Evolutionary conservation across 2,797 vertebrate species (phyloP).

Genomic region (Pelochelys cantorii): DNA sequence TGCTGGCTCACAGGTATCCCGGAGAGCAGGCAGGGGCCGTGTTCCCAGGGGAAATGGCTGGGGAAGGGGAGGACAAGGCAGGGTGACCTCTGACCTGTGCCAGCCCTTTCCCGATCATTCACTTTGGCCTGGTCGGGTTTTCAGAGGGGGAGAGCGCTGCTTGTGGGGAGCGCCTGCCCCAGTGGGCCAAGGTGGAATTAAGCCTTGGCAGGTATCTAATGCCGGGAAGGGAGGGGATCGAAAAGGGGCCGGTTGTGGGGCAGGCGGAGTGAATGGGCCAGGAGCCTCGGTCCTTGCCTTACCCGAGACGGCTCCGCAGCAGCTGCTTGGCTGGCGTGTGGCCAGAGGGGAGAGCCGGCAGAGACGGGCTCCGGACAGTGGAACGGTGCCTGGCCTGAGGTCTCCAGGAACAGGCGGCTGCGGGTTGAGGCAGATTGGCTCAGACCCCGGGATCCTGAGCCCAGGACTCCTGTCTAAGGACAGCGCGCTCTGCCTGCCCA

Average conservation of each 20-base stretch:
- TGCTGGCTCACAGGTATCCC: neutral
- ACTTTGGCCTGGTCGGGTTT: neutral
- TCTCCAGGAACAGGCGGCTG: neutral
- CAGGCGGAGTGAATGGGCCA: neutral
- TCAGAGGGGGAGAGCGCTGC: neutral
- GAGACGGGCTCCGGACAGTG: neutral
- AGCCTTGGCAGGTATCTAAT: neutral
- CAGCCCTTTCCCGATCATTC: neutral
- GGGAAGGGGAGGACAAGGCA: no score
- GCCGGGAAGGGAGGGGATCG: neutral
- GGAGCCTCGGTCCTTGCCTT: neutral
- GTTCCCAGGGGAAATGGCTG: neutral
- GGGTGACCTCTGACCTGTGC: no score
- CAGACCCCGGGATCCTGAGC: neutral
- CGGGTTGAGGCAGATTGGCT: neutral
- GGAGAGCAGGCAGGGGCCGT: neutral
- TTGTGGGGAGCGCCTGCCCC: neutral
- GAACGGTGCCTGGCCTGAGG: neutral
- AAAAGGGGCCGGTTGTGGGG: neutral
- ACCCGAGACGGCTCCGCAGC: no score
- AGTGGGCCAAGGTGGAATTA: neutral
- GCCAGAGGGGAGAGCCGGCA: neutral
- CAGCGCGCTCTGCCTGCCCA: neutral
- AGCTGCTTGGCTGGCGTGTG: neutral
- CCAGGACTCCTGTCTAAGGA: neutral